phyloP scores from a whole-genome alignment of 2,888 invertebrate genomes.

The Melanophora roralis region DNA sequence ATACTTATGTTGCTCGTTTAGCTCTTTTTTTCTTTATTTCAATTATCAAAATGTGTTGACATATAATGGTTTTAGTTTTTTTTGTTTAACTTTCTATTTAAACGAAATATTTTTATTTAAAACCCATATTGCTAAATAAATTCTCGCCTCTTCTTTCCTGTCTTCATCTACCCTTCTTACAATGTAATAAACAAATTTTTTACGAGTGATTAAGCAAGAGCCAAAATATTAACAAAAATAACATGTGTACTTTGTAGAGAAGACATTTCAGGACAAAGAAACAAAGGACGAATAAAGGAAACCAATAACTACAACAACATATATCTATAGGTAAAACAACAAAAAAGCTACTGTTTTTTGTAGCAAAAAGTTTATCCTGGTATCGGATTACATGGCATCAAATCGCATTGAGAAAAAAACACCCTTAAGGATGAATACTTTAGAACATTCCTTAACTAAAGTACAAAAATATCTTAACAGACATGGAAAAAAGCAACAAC shows the following conservation, averaged over 20 bases:
- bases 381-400: constrained; percentile 52
- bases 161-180: constrained; percentile 35
- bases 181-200: constrained; percentile 65
- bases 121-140: constrained; percentile 31
- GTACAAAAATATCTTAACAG: neutral
- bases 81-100: constrained; percentile 1
- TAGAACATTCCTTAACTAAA: neutral
- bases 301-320: constrained; percentile 25
- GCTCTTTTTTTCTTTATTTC: neutral
- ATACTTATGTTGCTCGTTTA: neutral
- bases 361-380: constrained; percentile 55
- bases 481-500: neutral
- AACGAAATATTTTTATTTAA: constrained; percentile 30
- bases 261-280: neutral
- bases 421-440: constrained; percentile 37
- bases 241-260: constrained; percentile 64
- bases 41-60: constrained; percentile 54
- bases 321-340: constrained; percentile 15
- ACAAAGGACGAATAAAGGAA: constrained; percentile 3
- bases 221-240: constrained; percentile 70
- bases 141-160: constrained; percentile 18
- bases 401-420: constrained; percentile 16
- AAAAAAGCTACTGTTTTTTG: constrained; percentile 49
- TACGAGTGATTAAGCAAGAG: constrained; percentile 72
- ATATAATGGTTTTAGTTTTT: constrained; percentile 51